A percentile compares a stretch with the other conserved stretches of the same genome.
Conservation (phyloP, 1,140 invertebrate genomes). For the Lordiphosa stackelbergi region DNA sequence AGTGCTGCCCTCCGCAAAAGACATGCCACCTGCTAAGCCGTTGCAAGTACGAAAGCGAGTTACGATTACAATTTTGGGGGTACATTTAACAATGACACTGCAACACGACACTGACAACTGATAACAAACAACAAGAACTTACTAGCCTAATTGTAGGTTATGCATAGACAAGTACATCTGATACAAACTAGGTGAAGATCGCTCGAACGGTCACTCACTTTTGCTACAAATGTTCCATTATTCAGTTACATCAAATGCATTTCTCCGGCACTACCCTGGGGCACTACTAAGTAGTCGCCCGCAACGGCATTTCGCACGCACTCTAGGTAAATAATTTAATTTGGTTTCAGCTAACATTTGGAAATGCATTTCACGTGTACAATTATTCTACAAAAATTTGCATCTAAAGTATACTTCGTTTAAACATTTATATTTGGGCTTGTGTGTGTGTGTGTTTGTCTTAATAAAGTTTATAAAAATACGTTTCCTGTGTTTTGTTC, state of each 20-base stretch:
- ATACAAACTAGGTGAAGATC: no score
- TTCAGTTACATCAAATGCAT: constrained; percentile 28
- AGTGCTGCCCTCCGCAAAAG: constrained; percentile 12
- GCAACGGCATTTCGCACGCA: no score
- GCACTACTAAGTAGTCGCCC: no score
- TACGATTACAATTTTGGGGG: constrained; percentile 27
- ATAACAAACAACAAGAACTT: constrained; percentile 57
- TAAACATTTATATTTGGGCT: constrained; percentile 40
- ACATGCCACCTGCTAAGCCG: constrained; percentile 36
- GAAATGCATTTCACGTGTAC: constrained; percentile 56
- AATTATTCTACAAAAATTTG: constrained; percentile 62
- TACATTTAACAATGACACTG: constrained; percentile 50
- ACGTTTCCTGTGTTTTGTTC: constrained; percentile 15
- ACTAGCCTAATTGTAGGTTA: constrained; percentile 40
- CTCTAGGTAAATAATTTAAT: neutral
- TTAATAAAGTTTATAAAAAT: constrained; percentile 61
- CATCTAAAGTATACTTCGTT: constrained; percentile 54
- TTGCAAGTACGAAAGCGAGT: constrained; percentile 28
- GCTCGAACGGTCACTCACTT: constrained; percentile 3
- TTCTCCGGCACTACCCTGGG: constrained; percentile 4
- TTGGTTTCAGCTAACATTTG: constrained; percentile 43
- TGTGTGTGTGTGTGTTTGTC: constrained; percentile 22
- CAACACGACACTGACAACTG: constrained; percentile 45
- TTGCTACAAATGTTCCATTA: constrained; percentile 18
- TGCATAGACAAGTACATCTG: neutral